These are phyloP conservation scores for Tortricodes alternella DNA, from an alignment of 2,888 invertebrate genomes.

Conservation along the genomic window DNA sequence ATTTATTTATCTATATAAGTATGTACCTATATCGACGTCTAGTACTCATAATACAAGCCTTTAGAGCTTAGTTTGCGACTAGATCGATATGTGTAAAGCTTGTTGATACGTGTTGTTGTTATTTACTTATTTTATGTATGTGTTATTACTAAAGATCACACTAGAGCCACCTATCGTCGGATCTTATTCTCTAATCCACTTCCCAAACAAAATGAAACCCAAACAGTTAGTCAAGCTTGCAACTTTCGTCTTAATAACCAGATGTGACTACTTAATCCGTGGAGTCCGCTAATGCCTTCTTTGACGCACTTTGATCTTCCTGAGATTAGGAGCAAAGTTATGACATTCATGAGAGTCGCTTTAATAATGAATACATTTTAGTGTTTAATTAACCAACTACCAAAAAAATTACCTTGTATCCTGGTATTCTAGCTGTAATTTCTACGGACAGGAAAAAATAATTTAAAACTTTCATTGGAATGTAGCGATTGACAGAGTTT, in stretches of 20 bases:
- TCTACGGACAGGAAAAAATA: too few relatives aligned
- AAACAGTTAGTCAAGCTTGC: background rate
- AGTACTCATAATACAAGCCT: too few relatives aligned
- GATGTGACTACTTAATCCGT: background rate
- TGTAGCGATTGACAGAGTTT: too few relatives aligned
- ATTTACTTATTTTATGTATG: too few relatives aligned
- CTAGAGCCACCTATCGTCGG: background rate
- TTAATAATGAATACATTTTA: background rate
- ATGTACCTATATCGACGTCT: too few relatives aligned
- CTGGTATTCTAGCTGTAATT: too few relatives aligned
- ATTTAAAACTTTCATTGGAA: too few relatives aligned
- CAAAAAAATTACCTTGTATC: background rate
- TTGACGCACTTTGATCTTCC: background rate
- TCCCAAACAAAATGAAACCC: background rate
- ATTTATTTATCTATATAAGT: too few relatives aligned
- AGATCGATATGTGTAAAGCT: too few relatives aligned
- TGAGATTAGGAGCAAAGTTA: background rate
- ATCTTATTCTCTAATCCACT: background rate
- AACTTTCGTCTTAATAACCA: slow-evolving; percentile 13
- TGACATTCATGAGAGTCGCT: background rate
- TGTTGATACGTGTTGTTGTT: too few relatives aligned
- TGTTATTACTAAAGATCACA: background rate
- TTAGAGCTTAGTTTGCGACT: too few relatives aligned
- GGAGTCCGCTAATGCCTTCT: background rate
- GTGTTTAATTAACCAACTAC: background rate